Evolutionary conservation across 2,797 vertebrate genomes (phyloP).

Genomic region (Leptatherina wallacei): DNA sequence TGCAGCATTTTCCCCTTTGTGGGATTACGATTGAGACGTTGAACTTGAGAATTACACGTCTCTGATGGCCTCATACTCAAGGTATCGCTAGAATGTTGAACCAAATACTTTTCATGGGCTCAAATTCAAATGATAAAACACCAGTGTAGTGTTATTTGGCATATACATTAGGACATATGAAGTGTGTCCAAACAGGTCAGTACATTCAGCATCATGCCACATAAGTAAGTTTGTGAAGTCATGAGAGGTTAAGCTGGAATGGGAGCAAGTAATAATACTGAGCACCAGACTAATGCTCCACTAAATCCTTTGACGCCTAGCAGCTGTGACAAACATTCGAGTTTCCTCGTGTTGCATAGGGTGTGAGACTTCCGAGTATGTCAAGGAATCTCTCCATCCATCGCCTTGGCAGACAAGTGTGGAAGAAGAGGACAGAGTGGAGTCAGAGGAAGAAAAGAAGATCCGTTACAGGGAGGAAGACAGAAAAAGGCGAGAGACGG

Average conservation of each 20-base stretch:
- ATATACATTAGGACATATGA: not conserved
- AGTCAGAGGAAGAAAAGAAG: conserved; percentile 48
- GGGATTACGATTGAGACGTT: conserved; percentile 28
- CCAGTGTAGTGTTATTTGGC: not conserved
- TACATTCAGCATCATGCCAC: conserved; percentile 2
- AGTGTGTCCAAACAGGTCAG: not conserved
- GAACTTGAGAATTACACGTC: conserved; percentile 16
- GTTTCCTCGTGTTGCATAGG: conserved; percentile 47
- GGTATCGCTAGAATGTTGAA: conserved; percentile 16
- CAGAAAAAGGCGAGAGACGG: conserved; percentile 15
- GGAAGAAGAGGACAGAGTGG: conserved; percentile 43
- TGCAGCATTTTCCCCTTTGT: conserved; percentile 32
- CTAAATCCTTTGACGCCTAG: conserved; percentile 64
- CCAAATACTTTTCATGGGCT: not conserved
- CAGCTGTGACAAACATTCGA: conserved; percentile 72
- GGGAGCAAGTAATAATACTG: conserved; percentile 43
- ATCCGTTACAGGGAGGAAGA: conserved; percentile 33
- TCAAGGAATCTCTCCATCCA: conserved; percentile 63
- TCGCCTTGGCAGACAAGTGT: conserved; percentile 57
- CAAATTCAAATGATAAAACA: not conserved
- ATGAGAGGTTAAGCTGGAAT: conserved; percentile 29
- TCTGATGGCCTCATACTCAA: not conserved
- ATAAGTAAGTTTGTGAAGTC: conserved; percentile 22
- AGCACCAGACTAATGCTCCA: conserved; percentile 55
- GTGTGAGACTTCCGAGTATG: conserved; percentile 49